Conservation (phyloP, 2,888 invertebrate genomes). For the Alviniconcha strummeri region DNA sequence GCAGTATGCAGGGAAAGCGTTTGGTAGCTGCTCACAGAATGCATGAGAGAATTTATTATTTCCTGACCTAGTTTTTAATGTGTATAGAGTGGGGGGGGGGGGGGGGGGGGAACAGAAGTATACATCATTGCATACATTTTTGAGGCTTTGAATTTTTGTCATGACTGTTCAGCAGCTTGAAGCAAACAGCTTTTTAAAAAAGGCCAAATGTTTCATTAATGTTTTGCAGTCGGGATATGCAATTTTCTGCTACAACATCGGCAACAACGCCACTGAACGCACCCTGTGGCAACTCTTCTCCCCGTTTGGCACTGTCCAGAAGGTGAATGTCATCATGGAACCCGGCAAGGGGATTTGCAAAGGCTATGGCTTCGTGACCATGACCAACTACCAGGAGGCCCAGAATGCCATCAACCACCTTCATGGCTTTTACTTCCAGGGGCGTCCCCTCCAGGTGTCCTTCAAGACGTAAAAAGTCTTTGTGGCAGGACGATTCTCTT, state of each 20-base stretch:
- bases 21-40: too few species aligned
- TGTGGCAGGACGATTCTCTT: too few species aligned
- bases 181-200: too few species aligned
- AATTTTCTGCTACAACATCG: constrained; percentile 74
- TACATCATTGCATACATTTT: too few species aligned
- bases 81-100: too few species aligned
- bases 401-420: constrained; percentile 70
- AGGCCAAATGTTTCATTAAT: background rate
- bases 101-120: too few species aligned
- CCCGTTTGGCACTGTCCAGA: constrained; percentile 72
- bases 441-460: constrained; percentile 72
- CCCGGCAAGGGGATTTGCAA: constrained; percentile 68
- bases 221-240: constrained; percentile 47
- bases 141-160: too few species aligned
- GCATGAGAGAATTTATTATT: too few species aligned
- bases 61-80: too few species aligned
- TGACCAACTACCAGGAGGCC: constrained; percentile 72
- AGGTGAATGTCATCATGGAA: constrained; percentile 72
- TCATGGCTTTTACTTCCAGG: constrained; percentile 71
- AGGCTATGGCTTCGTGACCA: constrained; percentile 74
- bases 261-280: constrained; percentile 71
- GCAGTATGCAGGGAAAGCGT: too few species aligned
- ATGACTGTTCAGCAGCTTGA: too few species aligned
- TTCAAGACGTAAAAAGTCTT: constrained; percentile 42
- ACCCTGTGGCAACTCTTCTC: constrained; percentile 72